phyloP scores from a whole-genome alignment of 2,797 vertebrate species.

The Ciconia nigra region DNA sequence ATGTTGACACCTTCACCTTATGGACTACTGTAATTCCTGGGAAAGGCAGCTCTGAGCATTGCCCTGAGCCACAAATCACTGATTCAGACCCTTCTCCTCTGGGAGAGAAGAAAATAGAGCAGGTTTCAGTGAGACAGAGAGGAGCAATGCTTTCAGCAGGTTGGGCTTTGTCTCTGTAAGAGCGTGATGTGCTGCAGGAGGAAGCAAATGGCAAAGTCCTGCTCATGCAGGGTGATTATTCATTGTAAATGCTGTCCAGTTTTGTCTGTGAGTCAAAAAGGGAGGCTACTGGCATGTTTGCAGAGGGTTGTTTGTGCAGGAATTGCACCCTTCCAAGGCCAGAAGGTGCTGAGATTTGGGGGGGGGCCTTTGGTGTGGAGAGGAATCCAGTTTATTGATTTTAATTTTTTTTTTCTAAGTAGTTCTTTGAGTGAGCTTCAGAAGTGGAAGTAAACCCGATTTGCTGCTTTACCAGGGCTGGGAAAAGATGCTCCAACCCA shows the following conservation, averaged over 20 bases:
- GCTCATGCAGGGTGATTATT: background rate
- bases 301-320: background rate
- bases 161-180: background rate
- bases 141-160: background rate
- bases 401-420: background rate
- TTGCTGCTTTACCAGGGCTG: background rate
- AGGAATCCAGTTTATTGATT: background rate
- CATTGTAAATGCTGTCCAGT: background rate
- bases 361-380: background rate
- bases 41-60: background rate
- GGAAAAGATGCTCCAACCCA: background rate
- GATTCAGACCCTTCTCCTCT: background rate
- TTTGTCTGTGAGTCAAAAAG: background rate
- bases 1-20: conserved; percentile 56
- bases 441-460: background rate
- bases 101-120: background rate
- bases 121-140: background rate
- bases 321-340: background rate
- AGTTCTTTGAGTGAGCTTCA: background rate
- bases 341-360: background rate
- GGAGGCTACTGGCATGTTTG: background rate
- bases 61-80: conserved; percentile 18
- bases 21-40: background rate
- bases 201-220: background rate
- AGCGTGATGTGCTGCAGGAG: background rate